phyloP scores from a whole-genome alignment of 30 jellyfish, hydroid and myxozoan genomes.

The Rhopilema esculentum region DNA sequence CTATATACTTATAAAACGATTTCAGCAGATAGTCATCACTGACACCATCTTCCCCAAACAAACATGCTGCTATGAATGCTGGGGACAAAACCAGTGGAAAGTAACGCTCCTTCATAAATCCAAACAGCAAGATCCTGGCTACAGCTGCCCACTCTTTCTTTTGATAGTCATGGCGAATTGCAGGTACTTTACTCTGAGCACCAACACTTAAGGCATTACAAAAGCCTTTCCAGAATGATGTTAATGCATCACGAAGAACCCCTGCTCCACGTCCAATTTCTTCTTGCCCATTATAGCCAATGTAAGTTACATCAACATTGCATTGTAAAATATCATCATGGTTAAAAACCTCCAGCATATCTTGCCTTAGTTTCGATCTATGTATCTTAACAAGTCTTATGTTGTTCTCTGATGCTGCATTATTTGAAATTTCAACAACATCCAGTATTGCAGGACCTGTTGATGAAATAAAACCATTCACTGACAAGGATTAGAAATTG shows the following conservation, averaged over 20 bases:
- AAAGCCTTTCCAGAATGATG: slow-evolving; percentile 47
- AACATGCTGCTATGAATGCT: slow-evolving; percentile 12
- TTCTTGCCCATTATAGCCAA: slow-evolving; percentile 47
- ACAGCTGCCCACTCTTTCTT: slow-evolving; percentile 45
- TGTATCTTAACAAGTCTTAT: slow-evolving; percentile 37
- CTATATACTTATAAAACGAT: too few relatives aligned
- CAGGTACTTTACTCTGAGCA: slow-evolving; percentile 40
- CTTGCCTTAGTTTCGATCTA: slow-evolving; percentile 20
- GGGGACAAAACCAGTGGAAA: slow-evolving; percentile 47
- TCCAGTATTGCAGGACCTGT: not conserved
- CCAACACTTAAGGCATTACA: slow-evolving; percentile 34
- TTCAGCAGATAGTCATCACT: too few relatives aligned
- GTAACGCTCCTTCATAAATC: slow-evolving; percentile 44
- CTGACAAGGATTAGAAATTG: too few relatives aligned
- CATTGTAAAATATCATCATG: slow-evolving; percentile 22
- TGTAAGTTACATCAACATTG: slow-evolving; percentile 10
- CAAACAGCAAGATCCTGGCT: slow-evolving; percentile 43
- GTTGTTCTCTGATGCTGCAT: slow-evolving; percentile 29
- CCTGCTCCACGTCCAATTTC: slow-evolving; percentile 38
- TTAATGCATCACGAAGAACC: slow-evolving; percentile 36
- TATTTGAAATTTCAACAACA: slow-evolving; percentile 46
- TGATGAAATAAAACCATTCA: slow-evolving; percentile 18
- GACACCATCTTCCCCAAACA: slow-evolving; percentile 54
- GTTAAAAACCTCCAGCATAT: slow-evolving; percentile 39
- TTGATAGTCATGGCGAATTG: slow-evolving; percentile 50